These are phyloP conservation scores for Epinephelus malabaricus DNA, from an alignment of 2,797 vertebrate species.

Conservation along the genomic window DNA sequence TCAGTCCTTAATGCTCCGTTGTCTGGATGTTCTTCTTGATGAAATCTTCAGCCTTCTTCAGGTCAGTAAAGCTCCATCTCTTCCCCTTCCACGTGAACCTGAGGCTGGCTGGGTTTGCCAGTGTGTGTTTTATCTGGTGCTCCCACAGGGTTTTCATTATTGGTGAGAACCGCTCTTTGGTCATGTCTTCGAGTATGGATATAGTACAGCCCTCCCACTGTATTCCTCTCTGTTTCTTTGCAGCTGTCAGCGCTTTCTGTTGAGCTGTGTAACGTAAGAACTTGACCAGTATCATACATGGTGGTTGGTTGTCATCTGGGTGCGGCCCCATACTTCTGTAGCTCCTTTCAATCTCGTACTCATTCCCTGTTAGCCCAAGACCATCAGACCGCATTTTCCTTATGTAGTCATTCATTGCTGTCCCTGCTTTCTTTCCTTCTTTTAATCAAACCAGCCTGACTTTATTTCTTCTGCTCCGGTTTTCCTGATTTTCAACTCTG, in stretches of 20 bases:
- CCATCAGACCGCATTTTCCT: no score
- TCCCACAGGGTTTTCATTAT: slow-evolving; percentile 11
- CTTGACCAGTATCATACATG: slow-evolving; percentile 4
- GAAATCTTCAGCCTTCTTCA: background rate
- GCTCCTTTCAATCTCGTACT: no score
- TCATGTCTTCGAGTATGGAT: background rate
- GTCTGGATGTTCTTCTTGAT: background rate
- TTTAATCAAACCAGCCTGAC: background rate
- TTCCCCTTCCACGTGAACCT: slow-evolving; percentile 30
- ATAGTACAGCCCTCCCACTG: slow-evolving; percentile 8
- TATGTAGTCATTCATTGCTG: background rate
- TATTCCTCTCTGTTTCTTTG: background rate
- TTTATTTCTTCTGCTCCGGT: no score
- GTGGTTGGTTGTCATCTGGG: background rate
- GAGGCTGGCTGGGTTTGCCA: background rate
- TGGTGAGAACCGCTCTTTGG: background rate
- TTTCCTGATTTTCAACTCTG: no score
- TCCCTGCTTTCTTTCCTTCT: slow-evolving; percentile 7
- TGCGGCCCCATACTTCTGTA: no score
- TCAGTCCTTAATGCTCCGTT: background rate
- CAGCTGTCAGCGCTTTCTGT: slow-evolving; percentile 14
- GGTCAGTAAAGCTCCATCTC: background rate
- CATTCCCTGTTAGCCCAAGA: no score
- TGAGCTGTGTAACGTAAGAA: background rate
- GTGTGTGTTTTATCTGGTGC: slow-evolving; percentile 25